A percentile compares a stretch with the other conserved stretches of the same genome.
Evolutionary conservation across 37 sponge, comb jelly and placozoan genomes (phyloP).

Genomic region (Ianthella basta): DNA sequence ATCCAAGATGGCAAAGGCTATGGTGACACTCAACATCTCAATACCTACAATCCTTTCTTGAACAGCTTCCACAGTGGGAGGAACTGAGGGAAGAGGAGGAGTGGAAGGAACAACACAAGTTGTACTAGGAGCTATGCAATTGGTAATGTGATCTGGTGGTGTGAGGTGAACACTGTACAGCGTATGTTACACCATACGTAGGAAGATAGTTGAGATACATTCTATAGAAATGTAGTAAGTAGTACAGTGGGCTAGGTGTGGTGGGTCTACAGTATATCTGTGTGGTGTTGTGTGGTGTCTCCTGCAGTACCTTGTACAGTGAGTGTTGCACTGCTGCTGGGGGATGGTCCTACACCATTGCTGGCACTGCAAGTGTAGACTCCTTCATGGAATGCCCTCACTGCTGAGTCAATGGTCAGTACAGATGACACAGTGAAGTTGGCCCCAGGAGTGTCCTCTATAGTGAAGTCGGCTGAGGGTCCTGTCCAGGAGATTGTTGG

Average conservation of each 20-base stretch:
- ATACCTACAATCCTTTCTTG: conserved; percentile 30
- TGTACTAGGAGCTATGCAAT: no score
- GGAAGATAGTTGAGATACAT: no score
- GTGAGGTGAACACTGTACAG: no score
- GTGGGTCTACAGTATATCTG: no score
- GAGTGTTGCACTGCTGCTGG: conserved; percentile 33
- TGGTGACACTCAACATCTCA: neutral
- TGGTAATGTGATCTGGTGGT: no score
- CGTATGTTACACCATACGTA: no score
- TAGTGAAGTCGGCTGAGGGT: neutral
- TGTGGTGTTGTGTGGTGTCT: no score
- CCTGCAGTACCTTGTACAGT: conserved; percentile 51
- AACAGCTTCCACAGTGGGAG: conserved; percentile 49
- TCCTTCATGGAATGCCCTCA: conserved; percentile 15
- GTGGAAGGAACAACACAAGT: no score
- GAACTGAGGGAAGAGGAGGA: conserved; percentile 55
- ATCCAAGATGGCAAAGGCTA: conserved; percentile 47
- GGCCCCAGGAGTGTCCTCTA: neutral
- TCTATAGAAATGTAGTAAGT: no score
- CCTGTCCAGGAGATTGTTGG: conserved; percentile 68
- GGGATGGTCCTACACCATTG: neutral
- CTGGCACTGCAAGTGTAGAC: conserved; percentile 35
- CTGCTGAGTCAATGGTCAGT: conserved; percentile 26
- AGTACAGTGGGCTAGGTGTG: no score
- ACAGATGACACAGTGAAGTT: conserved; percentile 3